Conservation (phyloP, 2,888 invertebrate species). For the Barypeithes pellucidus region DNA sequence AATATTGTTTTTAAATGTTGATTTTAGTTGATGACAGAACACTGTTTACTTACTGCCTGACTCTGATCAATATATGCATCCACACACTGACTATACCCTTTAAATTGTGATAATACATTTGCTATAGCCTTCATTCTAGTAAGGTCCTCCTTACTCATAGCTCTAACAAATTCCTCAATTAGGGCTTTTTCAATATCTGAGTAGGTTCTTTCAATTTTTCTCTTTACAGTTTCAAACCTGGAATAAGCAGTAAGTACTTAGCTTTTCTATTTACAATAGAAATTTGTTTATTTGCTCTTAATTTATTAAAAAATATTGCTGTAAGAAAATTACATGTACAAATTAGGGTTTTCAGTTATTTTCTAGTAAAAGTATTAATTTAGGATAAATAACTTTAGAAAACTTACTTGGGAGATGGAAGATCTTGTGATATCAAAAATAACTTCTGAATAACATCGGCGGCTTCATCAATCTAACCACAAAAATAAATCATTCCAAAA, state of each 20-base stretch:
- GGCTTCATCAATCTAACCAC: slow-evolving; percentile 86
- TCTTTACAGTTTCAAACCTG: slow-evolving; percentile 86
- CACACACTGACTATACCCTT: slow-evolving; percentile 96
- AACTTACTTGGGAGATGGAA: slow-evolving; percentile 84
- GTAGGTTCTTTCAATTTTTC: slow-evolving; percentile 90
- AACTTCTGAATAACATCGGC: slow-evolving; percentile 98
- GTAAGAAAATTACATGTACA: no score
- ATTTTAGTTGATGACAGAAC: slow-evolving; percentile 19
- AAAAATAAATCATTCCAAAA: slow-evolving; percentile 22
- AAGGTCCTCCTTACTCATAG: slow-evolving; percentile 89
- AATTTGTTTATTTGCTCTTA: no score
- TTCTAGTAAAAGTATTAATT: no score
- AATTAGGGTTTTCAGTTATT: no score
- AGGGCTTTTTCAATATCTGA: slow-evolving; percentile 91
- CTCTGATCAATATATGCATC: slow-evolving; percentile 98
- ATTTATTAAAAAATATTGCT: slow-evolving; percentile 21
- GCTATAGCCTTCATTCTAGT: slow-evolving; percentile 95
- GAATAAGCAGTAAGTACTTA: slow-evolving; percentile 49
- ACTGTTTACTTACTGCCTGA: slow-evolving; percentile 80
- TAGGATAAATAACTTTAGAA: neutral
- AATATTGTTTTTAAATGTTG: no score
- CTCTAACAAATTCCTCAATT: slow-evolving; percentile 94
- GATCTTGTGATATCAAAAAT: slow-evolving; percentile 94
- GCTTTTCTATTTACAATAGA: no score
- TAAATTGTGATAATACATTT: slow-evolving; percentile 93